Evolutionary conservation across 2,888 invertebrate genomes (phyloP).

Genomic region (Drosophila histrio): DNA sequence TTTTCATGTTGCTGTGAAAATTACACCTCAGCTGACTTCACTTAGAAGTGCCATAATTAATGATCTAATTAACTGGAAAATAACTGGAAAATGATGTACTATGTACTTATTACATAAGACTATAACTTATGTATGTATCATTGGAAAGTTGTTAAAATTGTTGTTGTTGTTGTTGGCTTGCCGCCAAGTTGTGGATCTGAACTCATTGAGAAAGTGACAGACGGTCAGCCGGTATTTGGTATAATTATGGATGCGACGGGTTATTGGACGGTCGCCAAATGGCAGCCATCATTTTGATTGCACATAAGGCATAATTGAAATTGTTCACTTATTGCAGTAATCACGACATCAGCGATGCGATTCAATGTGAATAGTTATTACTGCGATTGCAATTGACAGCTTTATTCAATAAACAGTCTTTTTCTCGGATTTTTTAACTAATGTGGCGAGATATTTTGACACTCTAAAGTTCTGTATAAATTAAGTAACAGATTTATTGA

Average conservation of each 20-base stretch:
- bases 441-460: neutral
- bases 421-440: neutral
- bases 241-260: constrained; percentile 24
- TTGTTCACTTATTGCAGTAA: constrained; percentile 50
- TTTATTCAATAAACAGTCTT: constrained; percentile 29
- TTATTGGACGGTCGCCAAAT: constrained; percentile 46
- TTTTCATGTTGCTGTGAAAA: constrained; percentile 19
- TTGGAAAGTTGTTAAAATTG: constrained; percentile 49
- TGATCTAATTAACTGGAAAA: constrained; percentile 53
- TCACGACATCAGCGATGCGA: constrained; percentile 43
- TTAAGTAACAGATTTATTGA: neutral
- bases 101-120: constrained; percentile 23
- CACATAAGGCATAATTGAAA: constrained; percentile 60
- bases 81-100: constrained; percentile 23
- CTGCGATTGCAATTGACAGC: constrained; percentile 9
- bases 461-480: neutral
- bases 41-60: constrained; percentile 60
- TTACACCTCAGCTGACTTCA: constrained; percentile 7
- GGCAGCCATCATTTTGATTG: constrained; percentile 25
- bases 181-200: constrained; percentile 22
- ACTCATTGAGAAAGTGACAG: constrained; percentile 17
- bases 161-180: neutral
- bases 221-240: neutral
- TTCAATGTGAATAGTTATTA: constrained; percentile 11
- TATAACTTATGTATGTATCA: neutral